Percentiles rank a stretch among this genome's conserved stretches.
These are phyloP conservation scores for Uropsilus gracilis DNA, from an alignment of 2,113 vertebrate species.

Conservation along the genomic window DNA sequence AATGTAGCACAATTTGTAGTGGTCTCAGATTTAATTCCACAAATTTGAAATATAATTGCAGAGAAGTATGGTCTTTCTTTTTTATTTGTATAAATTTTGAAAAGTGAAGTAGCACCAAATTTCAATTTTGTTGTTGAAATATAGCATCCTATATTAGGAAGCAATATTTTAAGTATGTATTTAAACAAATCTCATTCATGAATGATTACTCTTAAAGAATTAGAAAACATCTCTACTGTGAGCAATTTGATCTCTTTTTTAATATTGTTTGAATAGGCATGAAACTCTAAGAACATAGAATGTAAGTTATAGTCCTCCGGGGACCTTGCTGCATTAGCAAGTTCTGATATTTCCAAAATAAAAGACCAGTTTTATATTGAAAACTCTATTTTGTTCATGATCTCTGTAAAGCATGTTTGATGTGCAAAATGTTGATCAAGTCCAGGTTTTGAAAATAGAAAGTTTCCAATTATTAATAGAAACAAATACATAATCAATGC, in stretches of 20 bases:
- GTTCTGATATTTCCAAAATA: slow-evolving; percentile 52
- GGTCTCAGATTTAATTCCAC: not conserved
- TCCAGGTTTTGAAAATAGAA: not conserved
- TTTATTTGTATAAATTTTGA: not conserved
- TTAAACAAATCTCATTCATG: slow-evolving; percentile 60
- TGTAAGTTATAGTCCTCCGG: not conserved
- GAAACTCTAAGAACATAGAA: slow-evolving; percentile 42
- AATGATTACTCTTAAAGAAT: slow-evolving; percentile 64
- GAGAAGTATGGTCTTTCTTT: not conserved
- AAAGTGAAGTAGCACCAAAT: rapidly evolving
- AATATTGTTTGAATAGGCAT: slow-evolving; percentile 63
- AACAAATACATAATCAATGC: not conserved
- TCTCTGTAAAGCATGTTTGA: slow-evolving; percentile 21
- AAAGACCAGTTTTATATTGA: slow-evolving; percentile 30
- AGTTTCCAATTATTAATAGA: not conserved
- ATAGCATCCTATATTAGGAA: not conserved
- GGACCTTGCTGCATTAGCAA: not conserved
- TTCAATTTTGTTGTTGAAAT: slow-evolving; percentile 35
- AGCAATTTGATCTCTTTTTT: slow-evolving; percentile 64
- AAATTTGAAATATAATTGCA: not conserved
- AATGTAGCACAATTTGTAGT: not conserved
- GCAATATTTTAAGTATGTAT: not conserved
- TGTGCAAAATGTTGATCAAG: not conserved
- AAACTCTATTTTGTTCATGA: slow-evolving; percentile 25
- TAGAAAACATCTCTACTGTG: slow-evolving; percentile 54